A percentile compares a stretch with the other conserved stretches of the same genome.
phyloP scores from a whole-genome alignment of 2,113 vertebrate species.

The Gymnobelideus leadbeateri region DNA sequence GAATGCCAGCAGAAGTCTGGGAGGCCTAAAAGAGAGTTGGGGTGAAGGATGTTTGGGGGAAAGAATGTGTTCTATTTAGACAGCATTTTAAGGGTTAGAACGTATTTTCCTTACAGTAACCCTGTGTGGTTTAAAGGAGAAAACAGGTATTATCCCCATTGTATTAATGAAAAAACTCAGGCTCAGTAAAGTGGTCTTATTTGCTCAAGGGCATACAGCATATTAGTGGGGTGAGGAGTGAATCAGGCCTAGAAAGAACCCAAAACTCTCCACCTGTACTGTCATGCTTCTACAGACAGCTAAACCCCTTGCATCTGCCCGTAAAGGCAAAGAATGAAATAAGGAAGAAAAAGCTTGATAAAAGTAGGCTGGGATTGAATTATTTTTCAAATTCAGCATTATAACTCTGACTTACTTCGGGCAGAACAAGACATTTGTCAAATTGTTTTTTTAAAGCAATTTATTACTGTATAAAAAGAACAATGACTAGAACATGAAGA shows the following conservation, averaged over 20 bases:
- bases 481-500: background rate
- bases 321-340: background rate
- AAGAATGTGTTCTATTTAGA: background rate
- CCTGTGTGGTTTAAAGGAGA: background rate
- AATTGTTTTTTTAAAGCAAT: background rate
- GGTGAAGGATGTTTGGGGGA: background rate
- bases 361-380: background rate
- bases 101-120: background rate
- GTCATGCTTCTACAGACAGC: background rate
- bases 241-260: background rate
- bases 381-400: background rate
- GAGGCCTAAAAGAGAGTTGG: background rate
- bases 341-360: background rate
- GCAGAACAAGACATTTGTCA: background rate
- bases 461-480: background rate
- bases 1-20: background rate
- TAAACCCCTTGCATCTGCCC: background rate
- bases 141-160: background rate
- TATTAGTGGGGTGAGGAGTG: background rate
- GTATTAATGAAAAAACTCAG: background rate
- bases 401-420: background rate
- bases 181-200: background rate
- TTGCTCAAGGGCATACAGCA: background rate
- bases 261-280: background rate
- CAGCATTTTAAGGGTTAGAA: constrained; percentile 25